phyloP scores from a whole-genome alignment of 35 echinoderm and acorn worm species.

The Strongylocentrotus purpuratus region DNA sequence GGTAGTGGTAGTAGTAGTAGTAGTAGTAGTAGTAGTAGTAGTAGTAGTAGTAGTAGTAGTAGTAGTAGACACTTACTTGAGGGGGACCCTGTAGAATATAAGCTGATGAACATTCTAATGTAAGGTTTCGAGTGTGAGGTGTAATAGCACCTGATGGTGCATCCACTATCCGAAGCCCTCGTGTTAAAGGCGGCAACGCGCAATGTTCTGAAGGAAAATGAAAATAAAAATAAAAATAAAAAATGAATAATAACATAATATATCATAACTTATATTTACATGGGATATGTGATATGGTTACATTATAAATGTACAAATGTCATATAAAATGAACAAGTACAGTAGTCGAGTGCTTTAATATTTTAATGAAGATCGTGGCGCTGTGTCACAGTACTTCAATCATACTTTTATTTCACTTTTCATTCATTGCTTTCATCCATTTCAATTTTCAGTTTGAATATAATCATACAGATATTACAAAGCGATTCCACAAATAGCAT shows the following conservation, averaged over 20 bases:
- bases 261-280: too few species aligned
- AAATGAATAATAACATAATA: too few species aligned
- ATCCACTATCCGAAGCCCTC: conserved; percentile 19
- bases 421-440: too few species aligned
- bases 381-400: too few species aligned
- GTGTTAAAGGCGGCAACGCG: conserved; percentile 4
- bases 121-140: conserved; percentile 31
- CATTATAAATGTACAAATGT: neutral
- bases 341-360: neutral
- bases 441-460: too few species aligned
- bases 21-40: too few species aligned
- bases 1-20: too few species aligned
- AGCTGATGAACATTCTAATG: conserved; percentile 29
- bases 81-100: conserved; percentile 11
- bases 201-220: conserved; percentile 25
- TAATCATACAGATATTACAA: too few species aligned
- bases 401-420: too few species aligned
- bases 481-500: too few species aligned
- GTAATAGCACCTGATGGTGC: neutral
- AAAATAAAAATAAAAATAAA: neutral
- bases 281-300: neutral
- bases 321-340: neutral
- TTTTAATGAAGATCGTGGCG: neutral
- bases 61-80: neutral
- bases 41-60: too few species aligned